Conservation (phyloP, 2,797 vertebrate genomes). For the Danio jaintianensis region DNA sequence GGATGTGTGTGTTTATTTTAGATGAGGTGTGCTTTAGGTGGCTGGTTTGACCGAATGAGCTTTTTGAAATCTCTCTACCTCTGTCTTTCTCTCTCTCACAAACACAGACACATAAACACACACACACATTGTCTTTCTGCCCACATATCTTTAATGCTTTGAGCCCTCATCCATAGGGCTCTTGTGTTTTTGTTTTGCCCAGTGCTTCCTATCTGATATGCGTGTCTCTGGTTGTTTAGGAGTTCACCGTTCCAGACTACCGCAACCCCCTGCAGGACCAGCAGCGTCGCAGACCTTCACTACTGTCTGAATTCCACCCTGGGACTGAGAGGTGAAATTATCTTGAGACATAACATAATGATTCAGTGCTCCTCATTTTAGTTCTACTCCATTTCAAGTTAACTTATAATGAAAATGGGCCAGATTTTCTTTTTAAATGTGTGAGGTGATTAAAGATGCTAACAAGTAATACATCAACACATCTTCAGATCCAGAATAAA, state of each 20-base stretch:
- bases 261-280: slow-evolving; percentile 89
- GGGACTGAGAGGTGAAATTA: slow-evolving; percentile 87
- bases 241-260: slow-evolving; percentile 92
- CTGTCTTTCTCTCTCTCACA: background rate
- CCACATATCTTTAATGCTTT: slow-evolving; percentile 22
- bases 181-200: slow-evolving; percentile 24
- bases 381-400: background rate
- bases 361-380: background rate
- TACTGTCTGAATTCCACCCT: slow-evolving; percentile 97
- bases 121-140: background rate
- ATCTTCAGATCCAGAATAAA: too few relatives aligned
- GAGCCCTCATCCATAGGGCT: background rate
- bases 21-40: background rate
- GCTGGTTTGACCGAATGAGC: background rate
- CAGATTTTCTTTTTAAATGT: background rate
- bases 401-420: background rate
- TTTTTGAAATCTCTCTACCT: background rate
- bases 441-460: background rate
- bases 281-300: slow-evolving; percentile 91
- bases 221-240: slow-evolving; percentile 74
- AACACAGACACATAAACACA: background rate
- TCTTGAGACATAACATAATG: background rate
- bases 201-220: slow-evolving; percentile 34
- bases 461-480: too few relatives aligned
- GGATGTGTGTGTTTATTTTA: background rate